Evolutionary conservation across 2,113 vertebrate genomes (phyloP).

Genomic region (Kryptolebias marmoratus): DNA sequence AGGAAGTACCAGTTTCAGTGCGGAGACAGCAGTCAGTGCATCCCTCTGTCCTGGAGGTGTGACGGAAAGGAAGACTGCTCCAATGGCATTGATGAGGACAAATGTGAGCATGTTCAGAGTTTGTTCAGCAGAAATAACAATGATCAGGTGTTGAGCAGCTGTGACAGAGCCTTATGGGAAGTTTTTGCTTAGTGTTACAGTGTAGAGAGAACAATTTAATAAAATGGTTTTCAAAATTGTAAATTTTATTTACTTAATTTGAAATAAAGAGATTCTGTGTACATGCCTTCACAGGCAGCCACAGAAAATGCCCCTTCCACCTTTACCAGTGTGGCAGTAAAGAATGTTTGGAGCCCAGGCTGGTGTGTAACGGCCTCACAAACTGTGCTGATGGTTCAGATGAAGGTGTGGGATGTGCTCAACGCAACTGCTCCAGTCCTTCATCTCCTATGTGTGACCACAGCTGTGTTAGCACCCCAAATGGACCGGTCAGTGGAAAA

Average conservation of each 20-base stretch:
- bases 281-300: conserved; percentile 69
- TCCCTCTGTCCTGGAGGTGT: conserved; percentile 86
- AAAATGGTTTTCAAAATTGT: neutral
- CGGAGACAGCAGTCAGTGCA: conserved; percentile 74
- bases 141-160: too few species aligned
- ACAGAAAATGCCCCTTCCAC: conserved; percentile 72
- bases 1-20: conserved; percentile 84
- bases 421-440: conserved; percentile 65
- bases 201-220: neutral
- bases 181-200: neutral
- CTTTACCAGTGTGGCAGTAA: conserved; percentile 82
- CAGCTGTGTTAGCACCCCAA: conserved; percentile 83
- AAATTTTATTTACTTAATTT: neutral
- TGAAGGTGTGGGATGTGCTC: conserved; percentile 81
- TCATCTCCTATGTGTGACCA: conserved; percentile 76
- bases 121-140: too few species aligned
- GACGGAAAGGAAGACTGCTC: conserved; percentile 85
- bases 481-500: conserved; percentile 82
- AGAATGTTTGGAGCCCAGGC: conserved; percentile 78
- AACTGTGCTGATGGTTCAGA: conserved; percentile 88
- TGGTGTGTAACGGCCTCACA: conserved; percentile 81
- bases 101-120: conserved; percentile 78
- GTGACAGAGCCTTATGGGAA: neutral
- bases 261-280: neutral
- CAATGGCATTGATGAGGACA: conserved; percentile 84